Base-by-base conservation (phyloP, 2,113 vertebrate species). In the mouse (Mus musculus) region DNA sequence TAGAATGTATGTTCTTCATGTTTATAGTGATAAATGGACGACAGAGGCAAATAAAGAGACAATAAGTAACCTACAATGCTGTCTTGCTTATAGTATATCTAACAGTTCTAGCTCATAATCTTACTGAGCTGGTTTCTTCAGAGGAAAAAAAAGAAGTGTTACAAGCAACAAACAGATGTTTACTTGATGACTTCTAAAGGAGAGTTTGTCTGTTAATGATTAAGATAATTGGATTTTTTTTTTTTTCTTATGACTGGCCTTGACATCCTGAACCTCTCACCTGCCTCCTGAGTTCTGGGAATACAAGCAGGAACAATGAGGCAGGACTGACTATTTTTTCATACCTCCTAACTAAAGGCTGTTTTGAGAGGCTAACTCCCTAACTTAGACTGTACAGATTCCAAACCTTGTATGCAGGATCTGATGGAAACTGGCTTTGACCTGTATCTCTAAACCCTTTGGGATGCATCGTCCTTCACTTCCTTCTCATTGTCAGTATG, bases 171-270 rank as follows among this genome's bases (percentile, higher is more conserved):
- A 30, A 59, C 11, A 77, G 52, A 56, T 63, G 7, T 88, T 14
- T 59, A 77, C 81, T 63, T 67, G 42, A n/a, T 91, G 75, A 76
- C 3, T 76, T 96, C 67, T 80, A 92, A 92, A 75, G 73, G 95
- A 93, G 16, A 82, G 1, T 7, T 87, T 90, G 42, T 65, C 33
- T 89, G 49, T 33, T 65, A 75, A 63, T 88, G 14, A 4, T n/a
- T 95, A 67, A 87, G 89, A 80, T 9, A 67, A 72, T 14, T 82
- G 13, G 28, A 67, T 12, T 86, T 65, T 65, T 61, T 16, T 11
- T 19, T 85, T 85, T 10, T 42, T 63, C n/a, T n/a, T n/a, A 5
- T 11, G 12, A 22, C 17, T 52, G 63, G 19, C 20, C 30, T 24
- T 46, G 65, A 16, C 19, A 22, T 87, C 17, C 30, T 65, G 28